Percentiles rank a stretch among this genome's conserved stretches.
These are phyloP conservation scores for Drosophila diplacantha DNA, from an alignment of 2,888 invertebrate species.

Conservation along the genomic window DNA sequence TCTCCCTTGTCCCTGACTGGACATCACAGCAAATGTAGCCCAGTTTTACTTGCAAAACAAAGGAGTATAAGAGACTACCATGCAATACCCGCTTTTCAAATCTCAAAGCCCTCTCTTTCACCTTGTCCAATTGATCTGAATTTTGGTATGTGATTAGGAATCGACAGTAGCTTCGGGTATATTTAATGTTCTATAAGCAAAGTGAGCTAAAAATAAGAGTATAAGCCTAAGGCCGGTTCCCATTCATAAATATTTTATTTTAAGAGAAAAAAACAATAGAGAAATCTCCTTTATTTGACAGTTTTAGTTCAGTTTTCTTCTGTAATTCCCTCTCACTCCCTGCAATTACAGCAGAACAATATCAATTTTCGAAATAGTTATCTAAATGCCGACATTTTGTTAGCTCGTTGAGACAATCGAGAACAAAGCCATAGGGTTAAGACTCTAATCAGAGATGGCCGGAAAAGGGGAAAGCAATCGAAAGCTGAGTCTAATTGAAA, in stretches of 20 bases:
- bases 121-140: neutral
- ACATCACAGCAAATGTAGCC: neutral
- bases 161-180: neutral
- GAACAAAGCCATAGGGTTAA: slow-evolving; percentile 11
- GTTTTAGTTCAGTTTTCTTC: neutral
- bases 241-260: neutral
- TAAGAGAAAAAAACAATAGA: neutral
- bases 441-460: slow-evolving; percentile 12
- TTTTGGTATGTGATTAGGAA: neutral
- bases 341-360: neutral
- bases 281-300: neutral
- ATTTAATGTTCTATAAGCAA: neutral
- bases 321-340: too few species aligned
- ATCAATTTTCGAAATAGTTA: slow-evolving; percentile 11
- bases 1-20: neutral
- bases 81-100: neutral
- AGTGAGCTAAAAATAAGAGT: neutral
- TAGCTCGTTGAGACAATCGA: slow-evolving; percentile 7
- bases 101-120: neutral
- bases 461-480: slow-evolving; percentile 9
- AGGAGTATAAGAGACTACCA: neutral
- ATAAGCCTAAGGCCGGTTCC: neutral
- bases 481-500: slow-evolving; percentile 18
- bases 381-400: slow-evolving; percentile 7
- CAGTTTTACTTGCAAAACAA: neutral